Conservation (phyloP, 2,797 vertebrate species). For the Micrastur ruficollis region DNA sequence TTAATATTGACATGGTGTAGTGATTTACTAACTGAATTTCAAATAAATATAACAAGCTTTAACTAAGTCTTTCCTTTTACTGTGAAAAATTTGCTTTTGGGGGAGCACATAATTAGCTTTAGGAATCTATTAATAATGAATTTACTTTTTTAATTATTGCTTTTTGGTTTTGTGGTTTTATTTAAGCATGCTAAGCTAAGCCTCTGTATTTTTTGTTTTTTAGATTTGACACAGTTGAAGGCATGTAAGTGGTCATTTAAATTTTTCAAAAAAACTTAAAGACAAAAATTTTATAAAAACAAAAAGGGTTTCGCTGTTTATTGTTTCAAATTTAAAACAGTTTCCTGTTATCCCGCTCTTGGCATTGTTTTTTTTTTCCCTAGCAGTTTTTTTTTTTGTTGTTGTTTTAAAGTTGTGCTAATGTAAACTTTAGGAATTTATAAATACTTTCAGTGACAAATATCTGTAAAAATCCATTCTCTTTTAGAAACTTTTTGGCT, state of each 20-base stretch:
- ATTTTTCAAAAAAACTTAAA: slow-evolving; percentile 70
- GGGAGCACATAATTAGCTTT: slow-evolving; percentile 36
- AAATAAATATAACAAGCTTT: slow-evolving; percentile 39
- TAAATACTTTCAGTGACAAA: slow-evolving; percentile 13
- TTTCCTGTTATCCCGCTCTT: slow-evolving; percentile 4
- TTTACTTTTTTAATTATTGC: slow-evolving; percentile 65
- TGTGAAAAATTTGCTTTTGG: slow-evolving; percentile 37
- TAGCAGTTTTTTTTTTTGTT: background rate
- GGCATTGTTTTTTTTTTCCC: background rate
- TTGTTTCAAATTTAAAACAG: slow-evolving; percentile 51
- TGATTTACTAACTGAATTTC: slow-evolving; percentile 34
- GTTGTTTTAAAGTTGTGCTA: slow-evolving; percentile 13
- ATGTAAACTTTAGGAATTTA: background rate
- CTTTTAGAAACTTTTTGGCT: background rate
- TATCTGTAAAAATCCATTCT: background rate
- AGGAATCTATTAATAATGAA: slow-evolving; percentile 54
- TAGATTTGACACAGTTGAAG: slow-evolving; percentile 93
- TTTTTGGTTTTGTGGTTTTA: slow-evolving; percentile 80
- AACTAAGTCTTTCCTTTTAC: slow-evolving; percentile 45
- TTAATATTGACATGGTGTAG: background rate
- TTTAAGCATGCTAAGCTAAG: slow-evolving; percentile 88
- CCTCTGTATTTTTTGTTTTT: slow-evolving; percentile 85
- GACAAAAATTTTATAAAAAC: slow-evolving; percentile 45
- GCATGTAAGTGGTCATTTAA: slow-evolving; percentile 92
- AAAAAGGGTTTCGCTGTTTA: slow-evolving; percentile 44